These are phyloP conservation scores for Smithornis capensis DNA, from an alignment of 2,113 vertebrate genomes.

Conservation along the genomic window DNA sequence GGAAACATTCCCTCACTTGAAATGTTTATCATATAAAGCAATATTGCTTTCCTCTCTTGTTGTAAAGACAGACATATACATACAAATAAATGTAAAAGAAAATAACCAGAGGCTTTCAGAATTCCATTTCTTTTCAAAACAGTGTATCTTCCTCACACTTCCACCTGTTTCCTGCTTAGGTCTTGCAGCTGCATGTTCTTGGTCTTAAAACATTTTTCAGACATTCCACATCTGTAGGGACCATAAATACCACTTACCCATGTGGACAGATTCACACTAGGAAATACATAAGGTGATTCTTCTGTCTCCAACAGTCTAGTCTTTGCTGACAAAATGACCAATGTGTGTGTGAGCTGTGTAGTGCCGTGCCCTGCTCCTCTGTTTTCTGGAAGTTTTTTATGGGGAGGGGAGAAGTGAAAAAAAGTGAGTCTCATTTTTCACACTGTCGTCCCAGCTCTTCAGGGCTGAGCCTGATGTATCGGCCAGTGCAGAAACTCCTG, in stretches of 20 bases:
- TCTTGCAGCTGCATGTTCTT: background rate
- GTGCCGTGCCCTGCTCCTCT: no score
- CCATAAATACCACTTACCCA: background rate
- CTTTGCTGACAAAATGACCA: background rate
- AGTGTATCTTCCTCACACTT: accelerated
- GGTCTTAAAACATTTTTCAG: background rate
- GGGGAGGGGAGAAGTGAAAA: background rate
- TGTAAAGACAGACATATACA: background rate
- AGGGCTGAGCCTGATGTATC: background rate
- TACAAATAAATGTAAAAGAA: background rate
- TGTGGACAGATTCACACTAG: background rate
- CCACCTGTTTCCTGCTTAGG: background rate
- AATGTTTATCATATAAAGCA: background rate
- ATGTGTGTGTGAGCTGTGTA: accelerated
- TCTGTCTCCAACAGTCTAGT: background rate
- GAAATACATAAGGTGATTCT: background rate
- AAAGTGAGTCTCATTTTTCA: background rate
- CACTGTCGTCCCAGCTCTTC: accelerated
- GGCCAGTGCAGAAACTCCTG: background rate
- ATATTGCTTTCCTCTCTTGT: background rate
- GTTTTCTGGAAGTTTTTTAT: background rate
- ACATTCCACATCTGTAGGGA: background rate
- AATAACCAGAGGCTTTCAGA: background rate
- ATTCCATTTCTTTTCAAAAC: background rate
- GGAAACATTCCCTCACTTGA: background rate